Conservation (phyloP, 2,888 invertebrate species). For the Steromphala cineraria region DNA sequence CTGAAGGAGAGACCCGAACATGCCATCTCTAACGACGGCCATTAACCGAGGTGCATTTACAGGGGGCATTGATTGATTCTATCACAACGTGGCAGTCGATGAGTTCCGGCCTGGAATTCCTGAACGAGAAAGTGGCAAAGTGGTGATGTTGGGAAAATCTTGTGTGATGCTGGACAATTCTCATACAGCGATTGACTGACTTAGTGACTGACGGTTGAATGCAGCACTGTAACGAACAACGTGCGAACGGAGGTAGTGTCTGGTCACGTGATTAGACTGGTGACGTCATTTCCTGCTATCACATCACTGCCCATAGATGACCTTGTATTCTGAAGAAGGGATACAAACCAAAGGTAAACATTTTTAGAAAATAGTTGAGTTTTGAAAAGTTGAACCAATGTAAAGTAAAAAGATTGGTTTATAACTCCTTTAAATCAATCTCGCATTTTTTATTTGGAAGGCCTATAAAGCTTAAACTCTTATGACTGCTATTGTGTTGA, state of each 20-base stretch:
- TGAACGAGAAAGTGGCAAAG: background rate
- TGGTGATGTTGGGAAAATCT: background rate
- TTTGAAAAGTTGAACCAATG: too few species aligned
- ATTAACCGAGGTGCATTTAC: background rate
- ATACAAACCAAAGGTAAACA: too few species aligned
- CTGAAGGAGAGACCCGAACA: background rate
- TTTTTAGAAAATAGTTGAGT: too few species aligned
- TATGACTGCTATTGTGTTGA: too few species aligned
- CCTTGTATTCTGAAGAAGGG: constrained; percentile 22
- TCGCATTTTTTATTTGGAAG: too few species aligned
- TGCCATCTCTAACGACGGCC: background rate
- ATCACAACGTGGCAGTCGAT: too few species aligned
- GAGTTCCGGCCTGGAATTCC: too few species aligned
- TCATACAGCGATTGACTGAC: background rate
- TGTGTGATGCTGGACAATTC: background rate
- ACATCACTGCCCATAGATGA: constrained; percentile 15
- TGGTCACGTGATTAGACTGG: background rate
- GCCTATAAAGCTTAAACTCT: too few species aligned
- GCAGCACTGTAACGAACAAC: background rate
- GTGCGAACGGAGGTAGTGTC: background rate
- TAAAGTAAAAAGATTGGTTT: too few species aligned
- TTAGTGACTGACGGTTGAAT: background rate
- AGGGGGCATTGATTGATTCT: too few species aligned
- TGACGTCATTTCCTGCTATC: background rate
- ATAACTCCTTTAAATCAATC: too few species aligned